Percentiles rank a stretch among this genome's conserved stretches.
Conservation (phyloP, 2,888 invertebrate genomes). For the Mechanitis messenoides region DNA sequence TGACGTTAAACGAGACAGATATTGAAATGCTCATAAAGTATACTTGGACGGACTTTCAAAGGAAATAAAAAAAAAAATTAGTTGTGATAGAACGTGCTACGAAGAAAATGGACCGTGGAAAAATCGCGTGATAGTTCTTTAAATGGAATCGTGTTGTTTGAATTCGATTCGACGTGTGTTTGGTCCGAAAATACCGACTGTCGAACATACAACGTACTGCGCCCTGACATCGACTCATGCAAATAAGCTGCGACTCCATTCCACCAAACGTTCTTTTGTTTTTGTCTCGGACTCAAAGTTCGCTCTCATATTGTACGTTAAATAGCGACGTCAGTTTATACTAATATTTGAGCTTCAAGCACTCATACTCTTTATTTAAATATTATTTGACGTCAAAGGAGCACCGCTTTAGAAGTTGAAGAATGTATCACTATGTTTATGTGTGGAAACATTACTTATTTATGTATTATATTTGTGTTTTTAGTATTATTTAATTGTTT, state of each 20-base stretch:
- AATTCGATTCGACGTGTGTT: constrained; percentile 19
- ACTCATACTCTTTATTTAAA: neutral
- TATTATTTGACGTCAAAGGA: neutral
- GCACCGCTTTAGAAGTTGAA: no score
- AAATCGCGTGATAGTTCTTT: constrained; percentile 22
- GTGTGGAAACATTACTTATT: no score
- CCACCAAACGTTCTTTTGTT: constrained; percentile 2
- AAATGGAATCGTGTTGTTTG: constrained; percentile 18
- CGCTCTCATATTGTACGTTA: neutral
- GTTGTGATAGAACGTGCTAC: neutral
- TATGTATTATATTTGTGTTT: no score
- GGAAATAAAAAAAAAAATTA: constrained; percentile 8
- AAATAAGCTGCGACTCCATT: constrained; percentile 8
- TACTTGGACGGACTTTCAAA: constrained; percentile 3
- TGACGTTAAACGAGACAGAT: constrained; percentile 1
- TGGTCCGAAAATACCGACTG: constrained; percentile 17
- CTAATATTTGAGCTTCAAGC: neutral
- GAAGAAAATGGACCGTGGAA: constrained; percentile 16
- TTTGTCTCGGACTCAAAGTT: neutral
- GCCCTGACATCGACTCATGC: constrained; percentile 5
- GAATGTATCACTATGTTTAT: no score
- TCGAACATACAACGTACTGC: constrained; percentile 4
- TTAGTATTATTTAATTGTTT: no score
- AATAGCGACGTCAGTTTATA: neutral
- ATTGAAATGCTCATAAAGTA: constrained; percentile 8